Conservation (phyloP, 2,888 invertebrate species). For the Digitonthophagus gazella region DNA sequence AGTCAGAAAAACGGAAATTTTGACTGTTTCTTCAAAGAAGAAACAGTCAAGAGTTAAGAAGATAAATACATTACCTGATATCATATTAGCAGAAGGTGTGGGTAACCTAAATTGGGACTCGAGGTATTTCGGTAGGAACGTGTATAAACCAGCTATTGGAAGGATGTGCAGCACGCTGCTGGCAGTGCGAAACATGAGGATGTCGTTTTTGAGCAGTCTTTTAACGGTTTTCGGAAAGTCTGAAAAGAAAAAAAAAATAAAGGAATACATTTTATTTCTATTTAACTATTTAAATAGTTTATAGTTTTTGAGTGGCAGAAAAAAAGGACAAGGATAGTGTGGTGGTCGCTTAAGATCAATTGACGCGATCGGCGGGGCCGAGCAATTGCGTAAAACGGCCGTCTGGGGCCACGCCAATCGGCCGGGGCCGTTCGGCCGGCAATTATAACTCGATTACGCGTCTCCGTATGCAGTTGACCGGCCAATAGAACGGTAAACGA, state of each 20-base stretch:
- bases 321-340: too few relatives aligned
- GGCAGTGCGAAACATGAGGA: slow-evolving; percentile 87
- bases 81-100: slow-evolving; percentile 86
- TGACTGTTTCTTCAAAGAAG: too few relatives aligned
- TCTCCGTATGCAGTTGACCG: slow-evolving; percentile 3
- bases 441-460: slow-evolving; percentile 9
- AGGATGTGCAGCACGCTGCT: slow-evolving; percentile 87
- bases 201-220: slow-evolving; percentile 82
- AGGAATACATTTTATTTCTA: background rate
- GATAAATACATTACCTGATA: slow-evolving; percentile 63
- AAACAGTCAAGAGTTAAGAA: too few relatives aligned
- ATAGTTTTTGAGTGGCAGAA: too few relatives aligned
- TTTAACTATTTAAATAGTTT: background rate
- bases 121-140: slow-evolving; percentile 89
- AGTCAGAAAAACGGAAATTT: too few relatives aligned
- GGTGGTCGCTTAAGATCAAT: background rate
- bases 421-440: background rate
- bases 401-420: background rate
- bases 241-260: slow-evolving; percentile 43
- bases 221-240: slow-evolving; percentile 78
- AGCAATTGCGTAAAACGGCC: slow-evolving; percentile 16
- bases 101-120: slow-evolving; percentile 90
- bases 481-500: slow-evolving; percentile 13
- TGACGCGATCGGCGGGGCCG: background rate
- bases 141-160: slow-evolving; percentile 89